Conservation (phyloP, 2,797 vertebrate genomes). For the Crocodylus rhombifer region DNA sequence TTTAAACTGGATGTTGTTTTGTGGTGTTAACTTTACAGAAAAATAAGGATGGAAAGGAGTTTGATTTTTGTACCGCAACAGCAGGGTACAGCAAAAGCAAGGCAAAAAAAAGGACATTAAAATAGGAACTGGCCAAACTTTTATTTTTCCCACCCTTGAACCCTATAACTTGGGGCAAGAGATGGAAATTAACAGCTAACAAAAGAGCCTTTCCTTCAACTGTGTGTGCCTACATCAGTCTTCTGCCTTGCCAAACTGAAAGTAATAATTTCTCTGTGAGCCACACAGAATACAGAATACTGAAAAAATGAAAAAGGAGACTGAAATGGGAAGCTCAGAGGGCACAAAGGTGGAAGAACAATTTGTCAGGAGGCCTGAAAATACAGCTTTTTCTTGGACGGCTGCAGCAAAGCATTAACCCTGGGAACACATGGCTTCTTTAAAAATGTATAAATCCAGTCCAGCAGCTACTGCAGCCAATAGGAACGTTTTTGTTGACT, state of each 20-base stretch:
- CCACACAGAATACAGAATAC: neutral
- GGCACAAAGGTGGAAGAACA: neutral
- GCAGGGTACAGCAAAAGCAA: neutral
- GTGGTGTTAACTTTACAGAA: neutral
- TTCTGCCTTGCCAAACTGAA: neutral
- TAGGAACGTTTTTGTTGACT: constrained; percentile 2
- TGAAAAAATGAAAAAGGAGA: constrained; percentile 5
- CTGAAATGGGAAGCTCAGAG: constrained; percentile 11
- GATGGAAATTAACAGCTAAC: neutral
- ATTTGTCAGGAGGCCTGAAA: constrained; percentile 28
- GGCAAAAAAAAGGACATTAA: neutral
- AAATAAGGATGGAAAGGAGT: neutral
- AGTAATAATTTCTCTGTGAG: constrained; percentile 33
- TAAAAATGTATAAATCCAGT: neutral
- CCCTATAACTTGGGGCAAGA: neutral
- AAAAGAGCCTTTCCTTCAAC: neutral
- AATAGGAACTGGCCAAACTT: neutral
- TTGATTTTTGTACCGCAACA: neutral
- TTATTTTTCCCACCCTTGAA: neutral
- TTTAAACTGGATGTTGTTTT: neutral
- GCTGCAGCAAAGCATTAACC: neutral
- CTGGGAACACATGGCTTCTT: neutral
- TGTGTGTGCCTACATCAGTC: neutral
- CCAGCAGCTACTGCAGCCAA: neutral
- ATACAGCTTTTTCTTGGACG: constrained; percentile 20